Conservation (phyloP, 1,140 invertebrate species). For the Melipona quadrifasciata region DNA sequence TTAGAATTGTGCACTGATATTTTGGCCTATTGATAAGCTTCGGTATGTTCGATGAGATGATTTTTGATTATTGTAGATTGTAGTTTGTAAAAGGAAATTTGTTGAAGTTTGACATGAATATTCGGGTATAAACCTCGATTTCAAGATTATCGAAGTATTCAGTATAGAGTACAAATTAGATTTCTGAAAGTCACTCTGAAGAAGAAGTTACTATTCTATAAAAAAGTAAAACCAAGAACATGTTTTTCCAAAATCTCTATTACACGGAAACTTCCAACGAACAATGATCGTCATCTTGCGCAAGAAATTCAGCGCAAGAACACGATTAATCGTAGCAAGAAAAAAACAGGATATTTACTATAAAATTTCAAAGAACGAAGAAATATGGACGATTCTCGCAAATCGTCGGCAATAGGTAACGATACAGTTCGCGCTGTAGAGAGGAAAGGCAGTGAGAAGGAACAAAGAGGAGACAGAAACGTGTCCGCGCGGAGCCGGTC, state of each 20-base stretch:
- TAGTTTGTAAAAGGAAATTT: too few species aligned
- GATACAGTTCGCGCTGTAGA: neutral
- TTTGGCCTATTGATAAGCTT: neutral
- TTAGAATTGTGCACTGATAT: neutral
- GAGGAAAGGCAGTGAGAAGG: neutral
- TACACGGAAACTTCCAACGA: too few species aligned
- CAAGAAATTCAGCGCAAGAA: too few species aligned
- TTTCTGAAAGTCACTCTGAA: neutral
- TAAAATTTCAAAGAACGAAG: neutral
- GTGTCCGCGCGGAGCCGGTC: constrained; percentile 27
- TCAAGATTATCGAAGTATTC: neutral
- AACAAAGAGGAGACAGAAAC: constrained; percentile 9
- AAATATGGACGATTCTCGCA: neutral
- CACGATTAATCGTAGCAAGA: too few species aligned
- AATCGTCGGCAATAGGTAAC: neutral
- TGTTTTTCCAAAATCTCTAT: too few species aligned
- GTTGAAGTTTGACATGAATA: too few species aligned
- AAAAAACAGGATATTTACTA: too few species aligned
- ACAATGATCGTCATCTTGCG: too few species aligned
- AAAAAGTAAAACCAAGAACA: too few species aligned
- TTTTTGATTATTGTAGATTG: too few species aligned
- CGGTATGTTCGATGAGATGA: too few species aligned
- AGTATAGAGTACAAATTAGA: neutral
- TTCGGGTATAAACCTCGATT: neutral
- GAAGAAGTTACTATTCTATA: neutral